These are phyloP conservation scores for Herpailurus yagouaroundi DNA, from an alignment of 2,113 vertebrate species.

Conservation along the genomic window DNA sequence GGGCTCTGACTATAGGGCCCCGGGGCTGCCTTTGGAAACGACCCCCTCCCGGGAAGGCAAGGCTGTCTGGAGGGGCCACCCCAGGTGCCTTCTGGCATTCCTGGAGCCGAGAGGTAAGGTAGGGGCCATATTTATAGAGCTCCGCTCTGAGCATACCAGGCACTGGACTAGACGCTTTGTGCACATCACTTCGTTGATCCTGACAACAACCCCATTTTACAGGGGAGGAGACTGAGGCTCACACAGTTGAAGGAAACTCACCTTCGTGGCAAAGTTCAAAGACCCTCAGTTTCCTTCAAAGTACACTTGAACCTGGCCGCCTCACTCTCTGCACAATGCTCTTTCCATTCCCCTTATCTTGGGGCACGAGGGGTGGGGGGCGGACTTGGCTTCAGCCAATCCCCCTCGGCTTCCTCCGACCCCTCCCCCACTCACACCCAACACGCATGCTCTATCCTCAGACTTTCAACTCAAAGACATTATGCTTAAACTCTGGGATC, in stretches of 20 bases:
- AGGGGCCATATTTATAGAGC: rapidly evolving
- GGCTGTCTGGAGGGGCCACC: neutral
- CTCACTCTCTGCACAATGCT: rapidly evolving
- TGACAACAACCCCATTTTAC: neutral
- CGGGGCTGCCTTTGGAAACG: neutral
- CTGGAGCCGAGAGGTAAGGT: neutral
- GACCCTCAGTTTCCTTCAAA: neutral
- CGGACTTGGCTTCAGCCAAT: rapidly evolving
- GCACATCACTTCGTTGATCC: rapidly evolving
- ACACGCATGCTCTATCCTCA: neutral
- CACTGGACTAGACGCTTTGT: rapidly evolving
- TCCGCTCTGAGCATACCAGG: rapidly evolving
- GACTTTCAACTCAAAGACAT: neutral
- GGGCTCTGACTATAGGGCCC: neutral
- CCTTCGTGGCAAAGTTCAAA: neutral
- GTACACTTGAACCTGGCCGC: neutral
- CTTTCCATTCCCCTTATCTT: rapidly evolving
- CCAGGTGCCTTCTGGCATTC: neutral
- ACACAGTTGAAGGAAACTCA: neutral
- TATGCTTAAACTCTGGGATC: neutral
- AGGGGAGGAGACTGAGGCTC: neutral
- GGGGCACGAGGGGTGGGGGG: neutral
- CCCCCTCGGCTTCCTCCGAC: neutral
- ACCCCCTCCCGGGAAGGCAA: too few relatives aligned
- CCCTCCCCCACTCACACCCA: neutral